Evolutionary conservation across 1,140 invertebrate species (phyloP).

Genomic region (Drosophila nasuta): DNA sequence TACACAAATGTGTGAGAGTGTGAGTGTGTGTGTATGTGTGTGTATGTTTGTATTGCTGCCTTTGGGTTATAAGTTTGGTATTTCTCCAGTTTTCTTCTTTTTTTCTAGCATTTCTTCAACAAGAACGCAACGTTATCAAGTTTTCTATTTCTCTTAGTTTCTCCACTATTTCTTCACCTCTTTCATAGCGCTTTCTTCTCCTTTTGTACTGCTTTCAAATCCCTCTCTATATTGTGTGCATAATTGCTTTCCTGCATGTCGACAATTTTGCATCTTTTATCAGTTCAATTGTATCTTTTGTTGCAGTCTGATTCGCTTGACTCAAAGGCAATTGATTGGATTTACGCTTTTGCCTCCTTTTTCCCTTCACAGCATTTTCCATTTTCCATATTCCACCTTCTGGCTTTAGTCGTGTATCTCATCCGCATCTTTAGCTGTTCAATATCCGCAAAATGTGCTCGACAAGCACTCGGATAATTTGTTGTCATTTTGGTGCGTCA

Average conservation of each 20-base stretch:
- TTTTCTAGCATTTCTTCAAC: not conserved
- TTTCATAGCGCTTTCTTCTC: not conserved
- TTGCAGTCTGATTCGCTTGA: not conserved
- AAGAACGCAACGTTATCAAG: constrained; percentile 15
- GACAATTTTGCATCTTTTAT: constrained; percentile 7
- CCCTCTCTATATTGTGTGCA: not conserved
- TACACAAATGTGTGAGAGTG: not conserved
- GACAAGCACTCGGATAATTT: constrained; percentile 32
- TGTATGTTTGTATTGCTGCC: not conserved
- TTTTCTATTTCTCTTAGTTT: not conserved
- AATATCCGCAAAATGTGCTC: constrained; percentile 18
- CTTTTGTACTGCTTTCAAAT: not conserved
- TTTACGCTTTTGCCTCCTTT: no score
- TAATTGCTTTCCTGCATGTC: constrained; percentile 14
- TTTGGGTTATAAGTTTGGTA: constrained; percentile 11
- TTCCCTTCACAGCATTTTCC: not conserved
- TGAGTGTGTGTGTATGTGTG: not conserved
- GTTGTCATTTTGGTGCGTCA: constrained; percentile 48
- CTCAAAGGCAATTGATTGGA: constrained; percentile 3
- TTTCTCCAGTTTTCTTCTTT: constrained; percentile 1
- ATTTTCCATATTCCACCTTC: not conserved
- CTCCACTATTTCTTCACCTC: not conserved
- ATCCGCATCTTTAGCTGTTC: constrained; percentile 40
- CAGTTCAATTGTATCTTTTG: constrained; percentile 12
- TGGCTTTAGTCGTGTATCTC: constrained; percentile 11